Evolutionary conservation across 2,797 vertebrate genomes (phyloP).

Genomic region (Ficedula albicollis): DNA sequence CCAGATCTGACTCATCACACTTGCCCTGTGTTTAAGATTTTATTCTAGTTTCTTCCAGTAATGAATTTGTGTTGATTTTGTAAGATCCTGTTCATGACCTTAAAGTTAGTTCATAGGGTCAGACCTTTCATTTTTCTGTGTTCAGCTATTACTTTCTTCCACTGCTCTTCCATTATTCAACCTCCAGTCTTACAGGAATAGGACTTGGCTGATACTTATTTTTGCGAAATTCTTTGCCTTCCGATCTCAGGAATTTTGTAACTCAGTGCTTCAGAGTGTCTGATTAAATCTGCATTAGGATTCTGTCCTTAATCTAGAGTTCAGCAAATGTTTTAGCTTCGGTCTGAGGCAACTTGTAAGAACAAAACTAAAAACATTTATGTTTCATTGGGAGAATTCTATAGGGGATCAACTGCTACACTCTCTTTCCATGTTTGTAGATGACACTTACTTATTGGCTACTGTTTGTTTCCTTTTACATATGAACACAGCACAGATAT

Average conservation of each 20-base stretch:
- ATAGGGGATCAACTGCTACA: neutral
- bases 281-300: conserved; percentile 42
- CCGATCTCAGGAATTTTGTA: conserved; percentile 52
- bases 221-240: conserved; percentile 60
- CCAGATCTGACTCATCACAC: conserved; percentile 44
- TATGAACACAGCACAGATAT: neutral
- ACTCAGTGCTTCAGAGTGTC: conserved; percentile 27
- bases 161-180: conserved; percentile 45
- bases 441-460: neutral
- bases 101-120: conserved; percentile 53
- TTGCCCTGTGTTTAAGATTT: conserved; percentile 10
- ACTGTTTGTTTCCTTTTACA: neutral
- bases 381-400: neutral
- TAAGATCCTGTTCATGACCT: conserved; percentile 55
- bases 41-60: conserved; percentile 60
- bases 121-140: conserved; percentile 47
- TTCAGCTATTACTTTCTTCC: conserved; percentile 47
- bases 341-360: neutral
- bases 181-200: conserved; percentile 53
- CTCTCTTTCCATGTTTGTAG: neutral
- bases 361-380: neutral
- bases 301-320: conserved; percentile 8
- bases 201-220: conserved; percentile 43
- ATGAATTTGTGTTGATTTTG: conserved; percentile 53
- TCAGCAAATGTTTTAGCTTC: conserved; percentile 13